A percentile compares a stretch with the other conserved stretches of the same genome.
Conservation (phyloP, 2,797 vertebrate genomes). For the Danio jaintianensis region DNA sequence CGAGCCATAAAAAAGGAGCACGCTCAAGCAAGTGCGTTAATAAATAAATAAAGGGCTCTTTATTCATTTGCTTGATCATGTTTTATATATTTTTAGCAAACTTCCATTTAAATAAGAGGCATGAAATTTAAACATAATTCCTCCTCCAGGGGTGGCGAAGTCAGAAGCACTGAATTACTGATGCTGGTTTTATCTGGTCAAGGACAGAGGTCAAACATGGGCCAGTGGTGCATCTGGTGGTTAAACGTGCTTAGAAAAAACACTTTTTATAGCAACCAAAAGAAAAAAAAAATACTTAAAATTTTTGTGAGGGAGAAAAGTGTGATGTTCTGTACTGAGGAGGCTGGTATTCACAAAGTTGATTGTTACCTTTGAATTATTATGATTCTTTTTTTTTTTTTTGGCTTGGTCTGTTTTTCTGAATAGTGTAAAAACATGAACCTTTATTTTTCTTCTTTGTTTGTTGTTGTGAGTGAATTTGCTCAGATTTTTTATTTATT, state of each 20-base stretch:
- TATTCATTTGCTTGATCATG: background rate
- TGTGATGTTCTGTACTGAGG: background rate
- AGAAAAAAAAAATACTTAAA: too few species aligned
- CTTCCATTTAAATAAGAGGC: conserved; percentile 6
- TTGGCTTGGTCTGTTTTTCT: background rate
- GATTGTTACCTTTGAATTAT: background rate
- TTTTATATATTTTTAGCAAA: too few species aligned
- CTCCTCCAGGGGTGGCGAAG: background rate
- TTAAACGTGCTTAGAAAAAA: background rate
- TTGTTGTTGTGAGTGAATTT: too few species aligned
- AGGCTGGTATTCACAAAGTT: background rate
- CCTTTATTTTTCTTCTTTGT: background rate
- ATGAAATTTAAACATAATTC: conserved; percentile 14
- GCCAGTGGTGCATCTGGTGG: conserved; percentile 29
- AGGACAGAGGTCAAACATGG: conserved; percentile 35
- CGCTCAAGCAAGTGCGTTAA: background rate
- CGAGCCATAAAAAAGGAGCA: too few species aligned
- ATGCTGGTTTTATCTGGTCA: conserved; percentile 21
- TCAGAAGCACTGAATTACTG: conserved; percentile 30
- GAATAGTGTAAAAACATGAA: background rate
- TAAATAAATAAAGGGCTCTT: background rate
- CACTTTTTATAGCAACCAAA: background rate
- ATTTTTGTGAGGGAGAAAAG: background rate
- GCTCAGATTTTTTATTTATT: too few species aligned
- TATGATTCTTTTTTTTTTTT: background rate